A percentile compares a stretch with the other conserved stretches of the same genome.
phyloP scores from a whole-genome alignment of 1,140 invertebrate species.

The Tetragonula clypearis region DNA sequence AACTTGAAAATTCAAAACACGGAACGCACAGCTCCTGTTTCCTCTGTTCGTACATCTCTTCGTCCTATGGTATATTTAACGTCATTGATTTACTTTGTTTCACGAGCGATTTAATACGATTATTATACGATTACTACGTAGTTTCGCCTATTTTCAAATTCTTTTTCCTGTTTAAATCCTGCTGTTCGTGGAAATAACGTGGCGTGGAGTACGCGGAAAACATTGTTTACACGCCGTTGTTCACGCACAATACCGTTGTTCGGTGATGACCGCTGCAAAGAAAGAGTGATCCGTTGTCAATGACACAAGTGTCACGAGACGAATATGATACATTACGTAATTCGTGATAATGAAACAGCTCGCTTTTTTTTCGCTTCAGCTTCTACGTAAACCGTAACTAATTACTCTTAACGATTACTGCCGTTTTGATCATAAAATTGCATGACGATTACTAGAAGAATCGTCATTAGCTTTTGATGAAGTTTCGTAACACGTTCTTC shows the following conservation, averaged over 20 bases:
- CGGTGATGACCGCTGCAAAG: slow-evolving; percentile 19
- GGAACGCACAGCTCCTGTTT: not conserved
- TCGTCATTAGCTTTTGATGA: not conserved
- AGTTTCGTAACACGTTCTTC: not conserved
- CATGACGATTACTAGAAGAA: not conserved
- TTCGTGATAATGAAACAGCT: not conserved
- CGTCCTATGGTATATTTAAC: not conserved
- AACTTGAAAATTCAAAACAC: not conserved
- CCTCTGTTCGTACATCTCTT: not conserved
- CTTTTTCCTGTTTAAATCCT: not conserved
- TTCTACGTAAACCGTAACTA: too few relatives aligned
- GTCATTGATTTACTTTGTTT: not conserved
- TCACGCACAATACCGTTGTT: slow-evolving; percentile 58
- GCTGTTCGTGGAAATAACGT: not conserved
- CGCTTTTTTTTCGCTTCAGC: not conserved
- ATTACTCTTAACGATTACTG: not conserved
- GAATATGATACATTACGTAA: slow-evolving; percentile 32
- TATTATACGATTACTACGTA: not conserved
- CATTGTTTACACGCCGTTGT: slow-evolving; percentile 25
- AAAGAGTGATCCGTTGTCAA: slow-evolving; percentile 36
- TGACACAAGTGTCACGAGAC: slow-evolving; percentile 26
- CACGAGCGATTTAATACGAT: not conserved
- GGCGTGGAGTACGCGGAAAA: not conserved
- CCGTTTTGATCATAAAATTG: not conserved
- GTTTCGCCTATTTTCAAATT: not conserved